These are phyloP conservation scores for Amblyjoppa fuscipennis DNA, from an alignment of 2,888 invertebrate species.

Conservation along the genomic window DNA sequence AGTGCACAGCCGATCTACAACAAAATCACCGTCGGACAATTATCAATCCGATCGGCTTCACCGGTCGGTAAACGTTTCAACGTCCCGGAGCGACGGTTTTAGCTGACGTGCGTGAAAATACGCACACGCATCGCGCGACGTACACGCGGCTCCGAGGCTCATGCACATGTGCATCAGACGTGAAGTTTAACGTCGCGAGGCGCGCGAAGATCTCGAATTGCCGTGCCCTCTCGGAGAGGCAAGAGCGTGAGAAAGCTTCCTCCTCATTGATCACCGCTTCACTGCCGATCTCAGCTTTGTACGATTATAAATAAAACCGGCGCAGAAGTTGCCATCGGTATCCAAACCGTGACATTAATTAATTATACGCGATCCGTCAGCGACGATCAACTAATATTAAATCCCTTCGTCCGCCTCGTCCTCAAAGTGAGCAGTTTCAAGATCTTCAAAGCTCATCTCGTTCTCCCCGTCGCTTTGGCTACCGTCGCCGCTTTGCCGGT, in stretches of 20 bases:
- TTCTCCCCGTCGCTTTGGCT: conserved; percentile 30
- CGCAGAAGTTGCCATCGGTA: conserved; percentile 60
- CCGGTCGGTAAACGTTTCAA: conserved; percentile 1
- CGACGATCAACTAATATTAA: conserved; percentile 37
- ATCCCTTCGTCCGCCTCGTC: not conserved
- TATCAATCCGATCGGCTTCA: conserved; percentile 5
- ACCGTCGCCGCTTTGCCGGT: conserved; percentile 42
- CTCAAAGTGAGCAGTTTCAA: conserved; percentile 46
- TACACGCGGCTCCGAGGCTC: not conserved
- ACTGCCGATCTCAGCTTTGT: conserved; percentile 27
- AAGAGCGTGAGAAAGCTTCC: conserved; percentile 37
- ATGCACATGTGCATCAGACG: not conserved
- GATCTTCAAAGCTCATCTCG: conserved; percentile 56
- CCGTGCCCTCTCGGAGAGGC: not conserved
- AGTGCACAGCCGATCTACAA: not conserved
- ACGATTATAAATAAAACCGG: conserved; percentile 30
- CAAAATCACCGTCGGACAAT: not conserved
- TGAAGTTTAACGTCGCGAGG: too few species aligned
- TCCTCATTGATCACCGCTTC: not conserved
- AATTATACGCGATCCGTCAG: conserved; percentile 33
- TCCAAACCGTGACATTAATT: conserved; percentile 49
- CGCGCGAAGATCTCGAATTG: not conserved
- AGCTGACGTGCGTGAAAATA: not conserved
- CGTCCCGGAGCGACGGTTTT: not conserved
- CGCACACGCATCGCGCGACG: not conserved